Percentiles rank a stretch among this genome's conserved stretches.
phyloP scores from a whole-genome alignment of 2,113 vertebrate genomes.

The Archilochus colubris region DNA sequence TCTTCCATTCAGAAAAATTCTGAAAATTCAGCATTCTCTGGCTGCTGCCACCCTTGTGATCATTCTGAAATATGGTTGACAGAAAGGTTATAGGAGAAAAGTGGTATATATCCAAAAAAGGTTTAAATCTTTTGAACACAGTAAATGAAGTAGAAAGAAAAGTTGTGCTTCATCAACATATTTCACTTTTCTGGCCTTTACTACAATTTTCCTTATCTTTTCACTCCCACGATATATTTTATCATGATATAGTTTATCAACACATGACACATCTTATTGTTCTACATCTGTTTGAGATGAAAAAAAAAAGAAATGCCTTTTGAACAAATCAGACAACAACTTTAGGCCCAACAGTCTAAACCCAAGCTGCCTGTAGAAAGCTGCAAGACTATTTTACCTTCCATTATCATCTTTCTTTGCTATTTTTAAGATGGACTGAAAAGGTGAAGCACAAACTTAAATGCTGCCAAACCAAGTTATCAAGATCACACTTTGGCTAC shows the following conservation, averaged over 20 bases:
- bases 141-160: not conserved
- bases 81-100: not conserved
- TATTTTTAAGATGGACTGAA: not conserved
- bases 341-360: not conserved
- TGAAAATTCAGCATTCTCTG: too few relatives aligned
- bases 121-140: not conserved
- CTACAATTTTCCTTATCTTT: conserved; percentile 9
- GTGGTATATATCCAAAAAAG: not conserved
- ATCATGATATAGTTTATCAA: not conserved
- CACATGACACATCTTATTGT: not conserved
- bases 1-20: not conserved
- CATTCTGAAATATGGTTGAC: not conserved
- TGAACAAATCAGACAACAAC: not conserved
- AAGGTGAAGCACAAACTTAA: not conserved
- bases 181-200: not conserved
- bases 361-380: not conserved
- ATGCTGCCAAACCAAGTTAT: not conserved
- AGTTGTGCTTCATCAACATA: not conserved
- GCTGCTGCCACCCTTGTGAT: not conserved
- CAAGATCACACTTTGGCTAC: not conserved
- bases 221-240: not conserved
- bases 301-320: not conserved
- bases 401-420: not conserved
- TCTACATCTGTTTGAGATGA: not conserved
- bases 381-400: not conserved